These are phyloP conservation scores for Aptenodytes patagonicus DNA, from an alignment of 2,113 vertebrate genomes.

Conservation along the genomic window DNA sequence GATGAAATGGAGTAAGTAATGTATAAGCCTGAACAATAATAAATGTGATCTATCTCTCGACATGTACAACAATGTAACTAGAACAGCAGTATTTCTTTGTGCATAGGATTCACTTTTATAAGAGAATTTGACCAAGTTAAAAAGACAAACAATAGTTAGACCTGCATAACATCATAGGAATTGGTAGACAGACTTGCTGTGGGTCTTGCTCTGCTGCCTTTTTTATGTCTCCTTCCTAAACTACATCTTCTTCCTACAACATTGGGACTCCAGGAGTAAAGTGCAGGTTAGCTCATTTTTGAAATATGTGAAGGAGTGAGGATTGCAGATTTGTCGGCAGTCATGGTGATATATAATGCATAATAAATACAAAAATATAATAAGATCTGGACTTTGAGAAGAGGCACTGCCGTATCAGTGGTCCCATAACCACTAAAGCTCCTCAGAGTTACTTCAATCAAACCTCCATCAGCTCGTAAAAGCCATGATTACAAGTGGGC, in stretches of 20 bases:
- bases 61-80: background rate
- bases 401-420: background rate
- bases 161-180: background rate
- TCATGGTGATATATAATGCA: background rate
- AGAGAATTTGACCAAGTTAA: background rate
- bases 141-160: background rate
- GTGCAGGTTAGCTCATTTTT: background rate
- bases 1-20: background rate
- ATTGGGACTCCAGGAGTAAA: background rate
- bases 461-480: background rate
- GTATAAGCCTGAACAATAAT: background rate
- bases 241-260: background rate
- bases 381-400: background rate
- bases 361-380: background rate
- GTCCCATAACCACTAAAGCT: background rate
- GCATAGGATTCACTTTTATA: background rate
- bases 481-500: background rate
- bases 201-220: background rate
- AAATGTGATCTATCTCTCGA: background rate
- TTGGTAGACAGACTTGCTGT: background rate
- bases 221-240: background rate
- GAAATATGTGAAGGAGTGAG: background rate
- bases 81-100: background rate
- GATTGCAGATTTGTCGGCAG: background rate
- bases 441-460: background rate